Evolutionary conservation across 2,888 invertebrate species (phyloP).

Genomic region (Apodemia hepburni): DNA sequence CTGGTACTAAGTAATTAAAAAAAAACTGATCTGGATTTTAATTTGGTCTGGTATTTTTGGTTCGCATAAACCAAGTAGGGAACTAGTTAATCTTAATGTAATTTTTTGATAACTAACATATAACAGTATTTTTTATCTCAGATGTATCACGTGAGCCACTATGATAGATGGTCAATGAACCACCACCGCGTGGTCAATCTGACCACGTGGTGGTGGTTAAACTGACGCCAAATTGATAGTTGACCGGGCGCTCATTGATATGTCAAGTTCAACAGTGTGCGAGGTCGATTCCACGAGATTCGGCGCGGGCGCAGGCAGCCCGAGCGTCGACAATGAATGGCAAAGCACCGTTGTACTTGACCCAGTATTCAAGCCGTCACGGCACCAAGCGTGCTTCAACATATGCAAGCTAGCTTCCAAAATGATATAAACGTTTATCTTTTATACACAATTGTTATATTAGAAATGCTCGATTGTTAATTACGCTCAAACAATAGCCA

Average conservation of each 20-base stretch:
- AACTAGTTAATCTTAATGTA: background rate
- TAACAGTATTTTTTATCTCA: too few relatives aligned
- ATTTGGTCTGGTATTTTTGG: too few relatives aligned
- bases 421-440: slow-evolving; percentile 7
- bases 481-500: slow-evolving; percentile 9
- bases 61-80: background rate
- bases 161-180: background rate
- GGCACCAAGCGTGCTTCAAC: slow-evolving; percentile 31
- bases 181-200: background rate
- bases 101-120: background rate
- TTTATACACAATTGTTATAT: slow-evolving; percentile 17
- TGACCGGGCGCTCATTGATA: slow-evolving; percentile 39
- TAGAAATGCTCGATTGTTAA: slow-evolving; percentile 9
- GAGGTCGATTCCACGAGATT: slow-evolving; percentile 55
- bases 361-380: slow-evolving; percentile 68
- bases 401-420: slow-evolving; percentile 23
- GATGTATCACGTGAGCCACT: background rate
- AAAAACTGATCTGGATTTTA: too few relatives aligned
- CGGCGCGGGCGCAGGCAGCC: slow-evolving; percentile 35
- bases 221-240: slow-evolving; percentile 31
- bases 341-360: slow-evolving; percentile 78
- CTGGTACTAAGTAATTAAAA: too few relatives aligned
- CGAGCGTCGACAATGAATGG: slow-evolving; percentile 72
- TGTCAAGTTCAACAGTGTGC: slow-evolving; percentile 72
- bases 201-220: slow-evolving; percentile 14